Evolutionary conservation across 2,888 invertebrate genomes (phyloP), one percentile per base, ranked within the genome.

Genomic region (Anorthoa munda): DNA sequence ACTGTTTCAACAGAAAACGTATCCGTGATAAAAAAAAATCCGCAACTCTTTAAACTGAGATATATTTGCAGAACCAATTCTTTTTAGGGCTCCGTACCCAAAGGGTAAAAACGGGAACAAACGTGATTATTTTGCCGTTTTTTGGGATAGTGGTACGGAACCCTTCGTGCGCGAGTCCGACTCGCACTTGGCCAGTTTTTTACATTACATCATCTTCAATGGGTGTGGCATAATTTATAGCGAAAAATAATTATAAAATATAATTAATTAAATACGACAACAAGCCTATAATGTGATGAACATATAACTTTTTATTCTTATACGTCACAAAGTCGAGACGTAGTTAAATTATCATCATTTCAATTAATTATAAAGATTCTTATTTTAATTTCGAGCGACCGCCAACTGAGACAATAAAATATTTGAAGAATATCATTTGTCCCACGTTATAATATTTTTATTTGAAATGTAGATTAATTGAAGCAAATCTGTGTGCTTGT

Each of bases 171-270:
- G n/a, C n/a, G n/a, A n/a, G n/a, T n/a, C n/a, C n/a, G n/a, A n/a
- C n/a, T n/a, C n/a, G n/a, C n/a, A n/a, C n/a, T n/a, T n/a, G n/a
- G n/a, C n/a, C n/a, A n/a, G n/a, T n/a, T n/a, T n/a, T n/a, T 9
- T 4, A 23, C 60, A 21, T 77, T 76, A 56, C 81, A 67, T 81
- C 80, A 81, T 77, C 58, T 50, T 23, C 7, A 23, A 26, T 50
- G 65, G 75, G 67, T 51, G 39, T 69, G 66, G 72, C 53, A n/a
- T 46, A 63, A 66, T 51, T 66, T 66, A 63, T 39, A 15, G 21
- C 23, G 26, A 59, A 68, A 74, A 79, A 66, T 59, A 39, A 66
- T 64, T 59, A 46, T 7, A 51, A 81, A 63, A 67, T n/a, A 56
- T 67, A 0, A 50, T 67, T 64, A 72, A 66, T 81, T 64, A 69